These are phyloP conservation scores for Cabera pusaria DNA, from an alignment of 2,888 invertebrate species.

Conservation along the genomic window DNA sequence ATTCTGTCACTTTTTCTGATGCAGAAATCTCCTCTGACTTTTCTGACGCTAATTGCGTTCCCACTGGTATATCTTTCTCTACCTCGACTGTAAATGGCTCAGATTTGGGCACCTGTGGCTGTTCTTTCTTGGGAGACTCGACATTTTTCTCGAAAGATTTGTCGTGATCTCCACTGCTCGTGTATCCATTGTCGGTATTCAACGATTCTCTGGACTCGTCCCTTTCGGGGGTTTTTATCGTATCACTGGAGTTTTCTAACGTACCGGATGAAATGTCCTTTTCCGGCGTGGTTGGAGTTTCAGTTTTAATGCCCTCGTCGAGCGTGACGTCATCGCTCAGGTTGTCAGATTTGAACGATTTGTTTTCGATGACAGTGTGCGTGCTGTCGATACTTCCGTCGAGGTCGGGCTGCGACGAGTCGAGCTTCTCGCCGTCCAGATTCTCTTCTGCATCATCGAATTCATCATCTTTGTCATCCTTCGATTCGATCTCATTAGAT, in stretches of 20 bases:
- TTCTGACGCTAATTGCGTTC: not conserved
- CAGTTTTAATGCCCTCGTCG: conserved; percentile 30
- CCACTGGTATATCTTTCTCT: not conserved
- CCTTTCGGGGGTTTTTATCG: conserved; percentile 45
- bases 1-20: not conserved
- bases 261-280: conserved; percentile 42
- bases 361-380: conserved; percentile 69
- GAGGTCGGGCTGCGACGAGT: conserved; percentile 58
- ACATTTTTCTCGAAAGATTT: conserved; percentile 24
- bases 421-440: conserved; percentile 35
- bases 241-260: conserved; percentile 45
- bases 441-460: conserved; percentile 18
- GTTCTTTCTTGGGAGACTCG: conserved; percentile 2
- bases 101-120: conserved; percentile 6
- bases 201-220: conserved; percentile 56
- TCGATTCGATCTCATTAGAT: not conserved
- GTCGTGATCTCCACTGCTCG: conserved; percentile 36
- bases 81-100: conserved; percentile 3
- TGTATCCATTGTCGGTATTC: conserved; percentile 52
- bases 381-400: conserved; percentile 65
- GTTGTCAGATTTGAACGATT: conserved; percentile 45
- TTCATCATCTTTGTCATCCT: conserved; percentile 13
- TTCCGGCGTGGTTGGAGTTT: conserved; percentile 35
- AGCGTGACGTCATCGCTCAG: conserved; percentile 35
- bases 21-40: not conserved